Evolutionary conservation across 2,797 vertebrate genomes (phyloP), one percentile per base, ranked within the genome.

Genomic region (Eupleurogrammus muticus): DNA sequence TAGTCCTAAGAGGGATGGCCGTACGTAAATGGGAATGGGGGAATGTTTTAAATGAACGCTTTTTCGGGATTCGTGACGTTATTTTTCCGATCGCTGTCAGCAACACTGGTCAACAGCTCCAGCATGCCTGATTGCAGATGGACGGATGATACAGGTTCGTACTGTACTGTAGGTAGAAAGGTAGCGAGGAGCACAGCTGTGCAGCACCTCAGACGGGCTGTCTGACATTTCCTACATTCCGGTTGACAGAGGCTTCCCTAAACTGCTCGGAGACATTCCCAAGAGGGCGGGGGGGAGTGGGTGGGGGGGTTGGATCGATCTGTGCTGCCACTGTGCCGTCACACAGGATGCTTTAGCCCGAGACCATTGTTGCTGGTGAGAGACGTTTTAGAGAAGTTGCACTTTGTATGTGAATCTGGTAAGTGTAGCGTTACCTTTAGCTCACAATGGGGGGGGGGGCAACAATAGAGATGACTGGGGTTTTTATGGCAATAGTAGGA

Each of bases 291-390:
- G 28, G 55, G 64, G 51, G 36, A n/a, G n/a, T n/a, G n/a, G n/a
- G n/a, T n/a, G n/a, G n/a, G n/a, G n/a, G n/a, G n/a, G n/a, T n/a
- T n/a, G n/a, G n/a, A 21, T 57, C 6, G 7, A 16, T 34, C 9
- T 55, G 17, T 51, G 54, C 73, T 64, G 46, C 74, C 19, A 32
- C 19, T 32, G 52, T 51, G 53, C 32, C 53, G 55, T 52, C 5
- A 38, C 50, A 34, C 68, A 61, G 64, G 72, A 38, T 42, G 85
- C 82, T 83, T 84, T 49, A 78, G 77, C 77, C 82, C 46, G 5
- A 73, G 83, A 88, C 83, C 85, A 73, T 21, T 90, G 90, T 73
- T 93, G 90, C 90, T 87, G 87, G 67, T 85, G 86, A 85, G 81
- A 83, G 57, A 66, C 73, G 16, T 44, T 75, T n/a, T 62, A 61